phyloP scores from a whole-genome alignment of 2,797 vertebrate genomes.

The Masticophis lateralis region DNA sequence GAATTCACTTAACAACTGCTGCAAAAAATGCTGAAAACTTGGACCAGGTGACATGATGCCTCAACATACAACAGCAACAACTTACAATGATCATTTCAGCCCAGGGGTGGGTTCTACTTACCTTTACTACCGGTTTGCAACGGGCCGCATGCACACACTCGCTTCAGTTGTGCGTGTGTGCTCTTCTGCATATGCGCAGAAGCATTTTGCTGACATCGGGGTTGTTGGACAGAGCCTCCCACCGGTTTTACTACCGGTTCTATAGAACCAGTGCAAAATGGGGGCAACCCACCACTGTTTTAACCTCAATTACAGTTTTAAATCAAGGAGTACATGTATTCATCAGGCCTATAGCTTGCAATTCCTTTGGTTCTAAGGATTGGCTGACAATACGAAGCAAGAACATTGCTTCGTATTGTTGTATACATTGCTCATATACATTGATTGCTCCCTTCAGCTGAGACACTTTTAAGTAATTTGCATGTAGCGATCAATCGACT shows the following conservation, averaged over 20 bases:
- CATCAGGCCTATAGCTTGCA: background rate
- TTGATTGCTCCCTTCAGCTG: background rate
- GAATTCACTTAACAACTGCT: background rate
- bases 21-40: background rate
- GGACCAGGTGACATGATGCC: background rate
- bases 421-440: no score
- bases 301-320: background rate
- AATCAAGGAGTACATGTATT: background rate
- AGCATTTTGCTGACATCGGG: no score
- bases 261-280: no score
- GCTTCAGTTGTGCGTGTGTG: fast-evolving
- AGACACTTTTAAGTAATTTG: background rate
- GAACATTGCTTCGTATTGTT: no score
- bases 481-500: background rate
- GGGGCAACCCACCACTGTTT: background rate
- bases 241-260: no score
- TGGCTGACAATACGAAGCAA: background rate
- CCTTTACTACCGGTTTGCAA: no score
- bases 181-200: no score
- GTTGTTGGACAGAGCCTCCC: no score
- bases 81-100: background rate
- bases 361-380: background rate
- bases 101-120: no score
- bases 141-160: no score
- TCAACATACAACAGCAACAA: background rate